These are phyloP conservation scores for Nipponia nippon DNA, from an alignment of 2,113 vertebrate species.

Conservation along the genomic window DNA sequence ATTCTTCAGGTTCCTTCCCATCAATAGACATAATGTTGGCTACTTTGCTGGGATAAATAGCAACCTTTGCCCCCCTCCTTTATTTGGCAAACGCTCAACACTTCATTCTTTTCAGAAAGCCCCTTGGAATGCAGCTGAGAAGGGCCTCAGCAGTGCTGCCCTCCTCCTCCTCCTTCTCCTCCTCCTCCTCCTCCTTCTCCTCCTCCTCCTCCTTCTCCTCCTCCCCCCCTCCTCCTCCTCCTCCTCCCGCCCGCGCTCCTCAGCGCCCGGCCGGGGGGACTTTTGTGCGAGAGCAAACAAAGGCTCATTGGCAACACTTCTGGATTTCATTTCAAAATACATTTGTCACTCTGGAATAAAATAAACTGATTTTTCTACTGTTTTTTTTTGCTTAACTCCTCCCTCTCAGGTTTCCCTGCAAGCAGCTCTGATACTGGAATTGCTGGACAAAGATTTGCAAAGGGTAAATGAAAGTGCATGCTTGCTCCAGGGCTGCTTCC, in stretches of 20 bases:
- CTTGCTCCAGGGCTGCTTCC: background rate
- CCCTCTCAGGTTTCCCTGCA: background rate
- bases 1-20: slow-evolving; percentile 79
- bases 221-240: background rate
- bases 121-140: slow-evolving; percentile 71
- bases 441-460: background rate
- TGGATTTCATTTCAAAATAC: slow-evolving; percentile 71
- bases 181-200: background rate
- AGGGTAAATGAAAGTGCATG: background rate
- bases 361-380: slow-evolving; percentile 67
- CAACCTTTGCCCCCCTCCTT: slow-evolving; percentile 74
- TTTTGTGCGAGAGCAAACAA: slow-evolving; percentile 65
- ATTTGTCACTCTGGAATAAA: slow-evolving; percentile 66
- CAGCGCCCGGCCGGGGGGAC: background rate
- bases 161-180: background rate
- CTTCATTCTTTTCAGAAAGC: slow-evolving; percentile 66
- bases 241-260: slow-evolving; percentile 3
- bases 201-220: background rate
- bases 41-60: slow-evolving; percentile 79
- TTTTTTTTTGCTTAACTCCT: slow-evolving; percentile 31
- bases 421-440: background rate
- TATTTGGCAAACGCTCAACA: slow-evolving; percentile 69
- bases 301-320: slow-evolving; percentile 74
- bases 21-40: slow-evolving; percentile 82
- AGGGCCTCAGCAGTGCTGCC: slow-evolving; percentile 66